These are phyloP conservation scores for Bolborhynchus lineola DNA, from an alignment of 2,113 vertebrate species.

Conservation along the genomic window DNA sequence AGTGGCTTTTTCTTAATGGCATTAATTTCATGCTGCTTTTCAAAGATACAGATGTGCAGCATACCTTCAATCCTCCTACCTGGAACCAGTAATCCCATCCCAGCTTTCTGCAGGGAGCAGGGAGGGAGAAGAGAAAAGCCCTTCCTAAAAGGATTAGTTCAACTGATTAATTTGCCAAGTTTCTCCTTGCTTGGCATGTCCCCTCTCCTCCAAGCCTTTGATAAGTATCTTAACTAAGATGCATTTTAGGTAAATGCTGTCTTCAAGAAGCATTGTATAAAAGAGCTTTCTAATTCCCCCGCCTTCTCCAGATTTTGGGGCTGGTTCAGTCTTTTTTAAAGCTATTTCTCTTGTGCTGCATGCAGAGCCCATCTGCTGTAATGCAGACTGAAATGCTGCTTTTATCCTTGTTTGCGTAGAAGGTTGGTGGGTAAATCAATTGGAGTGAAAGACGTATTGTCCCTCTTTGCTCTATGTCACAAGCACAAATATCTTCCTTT, in stretches of 20 bases:
- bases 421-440: slow-evolving; percentile 48
- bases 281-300: slow-evolving; percentile 11
- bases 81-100: background rate
- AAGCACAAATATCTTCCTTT: slow-evolving; percentile 54
- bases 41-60: slow-evolving; percentile 17
- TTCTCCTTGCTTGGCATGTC: background rate
- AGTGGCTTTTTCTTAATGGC: slow-evolving; percentile 3
- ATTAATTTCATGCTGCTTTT: slow-evolving; percentile 34
- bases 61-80: slow-evolving; percentile 1
- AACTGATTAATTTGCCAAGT: background rate
- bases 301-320: slow-evolving; percentile 32
- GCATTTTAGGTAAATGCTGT: slow-evolving; percentile 13
- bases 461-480: slow-evolving; percentile 41
- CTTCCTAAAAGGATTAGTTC: slow-evolving; percentile 1
- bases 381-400: slow-evolving; percentile 51
- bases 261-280: background rate
- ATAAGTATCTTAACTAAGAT: slow-evolving; percentile 14
- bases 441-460: slow-evolving; percentile 40
- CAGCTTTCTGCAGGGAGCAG: background rate
- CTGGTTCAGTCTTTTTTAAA: slow-evolving; percentile 49
- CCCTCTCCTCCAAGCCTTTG: background rate
- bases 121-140: background rate
- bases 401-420: slow-evolving; percentile 46
- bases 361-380: slow-evolving; percentile 62
- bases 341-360: slow-evolving; percentile 40